Percentiles rank a stretch among this genome's conserved stretches.
phyloP scores from a whole-genome alignment of 2,113 vertebrate genomes.

The Geococcyx californianus region DNA sequence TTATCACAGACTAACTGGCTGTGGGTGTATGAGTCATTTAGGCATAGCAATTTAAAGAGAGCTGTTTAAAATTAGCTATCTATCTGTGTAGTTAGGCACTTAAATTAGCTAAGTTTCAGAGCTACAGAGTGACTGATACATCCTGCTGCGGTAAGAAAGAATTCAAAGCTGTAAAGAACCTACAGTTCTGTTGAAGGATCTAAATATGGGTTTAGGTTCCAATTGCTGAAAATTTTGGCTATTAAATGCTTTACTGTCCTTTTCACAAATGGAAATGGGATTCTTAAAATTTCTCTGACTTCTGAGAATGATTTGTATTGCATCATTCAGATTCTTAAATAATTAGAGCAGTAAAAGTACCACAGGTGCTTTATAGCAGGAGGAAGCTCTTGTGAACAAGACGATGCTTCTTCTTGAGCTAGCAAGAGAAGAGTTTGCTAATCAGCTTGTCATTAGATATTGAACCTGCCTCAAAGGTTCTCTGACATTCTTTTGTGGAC shows the following conservation, averaged over 20 bases:
- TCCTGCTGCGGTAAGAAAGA: not conserved
- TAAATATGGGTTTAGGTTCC: not conserved
- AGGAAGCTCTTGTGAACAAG: not conserved
- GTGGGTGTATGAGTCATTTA: constrained; percentile 12
- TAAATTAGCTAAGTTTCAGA: constrained; percentile 16
- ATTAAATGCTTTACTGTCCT: not conserved
- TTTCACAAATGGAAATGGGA: not conserved
- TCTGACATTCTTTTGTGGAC: not conserved
- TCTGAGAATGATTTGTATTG: not conserved
- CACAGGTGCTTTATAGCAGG: not conserved
- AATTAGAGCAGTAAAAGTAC: not conserved
- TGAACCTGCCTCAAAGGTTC: not conserved
- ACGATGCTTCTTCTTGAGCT: not conserved
- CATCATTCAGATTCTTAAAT: not conserved
- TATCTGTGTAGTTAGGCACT: not conserved
- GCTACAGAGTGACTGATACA: not conserved
- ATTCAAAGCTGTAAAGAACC: not conserved
- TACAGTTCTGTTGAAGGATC: not conserved
- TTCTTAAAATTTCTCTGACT: not conserved
- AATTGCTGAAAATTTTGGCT: not conserved
- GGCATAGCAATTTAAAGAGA: not conserved
- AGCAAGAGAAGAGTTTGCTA: not conserved
- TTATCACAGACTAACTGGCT: constrained; percentile 9
- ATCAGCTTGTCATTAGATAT: not conserved
- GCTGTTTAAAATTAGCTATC: constrained; percentile 19